A percentile compares a stretch with the other conserved stretches of the same genome.
Evolutionary conservation across 2,113 vertebrate species (phyloP).

Genomic region (Grus americana): DNA sequence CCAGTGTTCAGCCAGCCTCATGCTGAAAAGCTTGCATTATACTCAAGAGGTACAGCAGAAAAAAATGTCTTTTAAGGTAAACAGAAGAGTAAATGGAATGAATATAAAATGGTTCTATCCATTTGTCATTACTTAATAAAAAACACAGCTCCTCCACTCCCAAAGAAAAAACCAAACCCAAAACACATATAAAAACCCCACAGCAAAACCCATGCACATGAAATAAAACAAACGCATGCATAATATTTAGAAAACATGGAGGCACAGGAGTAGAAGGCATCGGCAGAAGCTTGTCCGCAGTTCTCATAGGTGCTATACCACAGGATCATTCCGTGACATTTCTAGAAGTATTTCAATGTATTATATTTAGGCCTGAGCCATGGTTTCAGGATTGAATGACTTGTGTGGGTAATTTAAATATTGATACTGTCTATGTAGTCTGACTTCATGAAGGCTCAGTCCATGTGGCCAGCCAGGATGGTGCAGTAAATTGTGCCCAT

Average conservation of each 20-base stretch:
- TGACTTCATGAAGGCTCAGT: neutral
- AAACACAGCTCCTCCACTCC: rapidly evolving
- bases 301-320: neutral
- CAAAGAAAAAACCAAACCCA: neutral
- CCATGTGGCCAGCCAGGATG: neutral
- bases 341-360: neutral
- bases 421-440: neutral
- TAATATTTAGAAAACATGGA: neutral
- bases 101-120: neutral
- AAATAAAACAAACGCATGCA: neutral
- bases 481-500: neutral
- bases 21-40: neutral
- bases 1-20: neutral
- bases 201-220: neutral
- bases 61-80: neutral
- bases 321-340: neutral
- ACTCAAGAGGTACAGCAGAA: neutral
- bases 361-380: neutral
- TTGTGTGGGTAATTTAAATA: neutral
- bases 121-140: neutral
- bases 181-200: neutral
- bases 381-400: neutral
- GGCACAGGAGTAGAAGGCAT: neutral
- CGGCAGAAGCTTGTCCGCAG: neutral
- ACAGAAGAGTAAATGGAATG: neutral